Evolutionary conservation across 2,888 invertebrate species (phyloP).

Genomic region (Drosophila nigricruria): DNA sequence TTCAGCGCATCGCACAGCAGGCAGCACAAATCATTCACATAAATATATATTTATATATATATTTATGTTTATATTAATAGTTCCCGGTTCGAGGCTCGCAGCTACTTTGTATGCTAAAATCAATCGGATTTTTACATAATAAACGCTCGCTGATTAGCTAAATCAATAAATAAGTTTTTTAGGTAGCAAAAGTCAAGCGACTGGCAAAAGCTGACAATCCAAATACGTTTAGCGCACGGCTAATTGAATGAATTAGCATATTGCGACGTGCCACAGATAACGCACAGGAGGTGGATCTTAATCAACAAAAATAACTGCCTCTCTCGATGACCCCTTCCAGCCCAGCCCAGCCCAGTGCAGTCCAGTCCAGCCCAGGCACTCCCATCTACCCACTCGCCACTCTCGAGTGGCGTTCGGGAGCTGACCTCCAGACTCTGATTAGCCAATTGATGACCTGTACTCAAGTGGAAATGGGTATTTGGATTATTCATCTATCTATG

Average conservation of each 20-base stretch:
- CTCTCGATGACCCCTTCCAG: background rate
- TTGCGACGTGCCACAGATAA: slow-evolving; percentile 26
- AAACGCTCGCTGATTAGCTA: slow-evolving; percentile 75
- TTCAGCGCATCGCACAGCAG: slow-evolving; percentile 35
- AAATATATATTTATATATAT: background rate
- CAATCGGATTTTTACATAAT: slow-evolving; percentile 72
- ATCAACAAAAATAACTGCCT: background rate
- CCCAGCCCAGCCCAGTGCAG: too few relatives aligned
- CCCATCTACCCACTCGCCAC: background rate
- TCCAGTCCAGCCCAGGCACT: background rate
- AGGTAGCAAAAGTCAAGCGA: slow-evolving; percentile 77
- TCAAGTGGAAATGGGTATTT: background rate
- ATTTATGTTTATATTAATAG: slow-evolving; percentile 7
- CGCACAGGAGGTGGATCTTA: slow-evolving; percentile 12
- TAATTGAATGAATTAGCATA: slow-evolving; percentile 78
- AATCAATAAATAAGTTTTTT: slow-evolving; percentile 72
- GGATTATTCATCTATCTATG: background rate
- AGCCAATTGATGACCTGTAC: background rate
- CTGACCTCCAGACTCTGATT: background rate
- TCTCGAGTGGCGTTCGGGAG: background rate
- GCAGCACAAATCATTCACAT: slow-evolving; percentile 26
- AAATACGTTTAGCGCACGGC: slow-evolving; percentile 57
- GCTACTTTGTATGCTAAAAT: slow-evolving; percentile 64
- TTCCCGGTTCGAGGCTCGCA: background rate
- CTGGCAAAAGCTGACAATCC: slow-evolving; percentile 43